These are phyloP conservation scores for Diabrotica virgifera DNA, from an alignment of 1,140 invertebrate genomes.

Conservation along the genomic window DNA sequence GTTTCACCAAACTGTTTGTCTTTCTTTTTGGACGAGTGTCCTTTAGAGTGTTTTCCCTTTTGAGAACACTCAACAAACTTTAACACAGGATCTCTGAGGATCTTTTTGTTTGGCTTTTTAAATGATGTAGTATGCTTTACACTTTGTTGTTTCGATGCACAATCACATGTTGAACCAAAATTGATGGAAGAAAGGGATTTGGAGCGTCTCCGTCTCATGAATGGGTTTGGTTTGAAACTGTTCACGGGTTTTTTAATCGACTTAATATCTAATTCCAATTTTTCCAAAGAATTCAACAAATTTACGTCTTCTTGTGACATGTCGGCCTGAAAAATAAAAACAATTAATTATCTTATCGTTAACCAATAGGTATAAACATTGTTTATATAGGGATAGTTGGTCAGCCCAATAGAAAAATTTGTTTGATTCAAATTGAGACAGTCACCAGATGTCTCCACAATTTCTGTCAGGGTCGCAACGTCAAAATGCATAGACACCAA, in stretches of 20 bases:
- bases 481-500: no score
- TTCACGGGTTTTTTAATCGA: constrained; percentile 20
- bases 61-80: constrained; percentile 38
- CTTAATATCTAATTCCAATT: constrained; percentile 40
- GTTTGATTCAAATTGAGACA: no score
- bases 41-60: constrained; percentile 7
- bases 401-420: no score
- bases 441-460: no score
- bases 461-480: no score
- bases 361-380: no score
- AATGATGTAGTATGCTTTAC: constrained; percentile 44
- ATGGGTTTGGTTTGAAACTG: constrained; percentile 36
- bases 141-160: constrained; percentile 31
- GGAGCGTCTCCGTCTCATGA: constrained; percentile 39
- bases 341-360: not conserved
- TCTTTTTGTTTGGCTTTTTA: constrained; percentile 41
- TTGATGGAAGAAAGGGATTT: constrained; percentile 45
- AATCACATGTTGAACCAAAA: constrained; percentile 37
- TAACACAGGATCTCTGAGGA: constrained; percentile 43
- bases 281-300: constrained; percentile 38
- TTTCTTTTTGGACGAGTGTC: constrained; percentile 17
- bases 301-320: constrained; percentile 42
- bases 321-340: constrained; percentile 32
- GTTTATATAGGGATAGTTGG: no score
- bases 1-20: constrained; percentile 40